A percentile compares a stretch with the other conserved stretches of the same genome.
Evolutionary conservation across 2,797 vertebrate genomes (phyloP).

Genomic region (Psittacula derbiana): DNA sequence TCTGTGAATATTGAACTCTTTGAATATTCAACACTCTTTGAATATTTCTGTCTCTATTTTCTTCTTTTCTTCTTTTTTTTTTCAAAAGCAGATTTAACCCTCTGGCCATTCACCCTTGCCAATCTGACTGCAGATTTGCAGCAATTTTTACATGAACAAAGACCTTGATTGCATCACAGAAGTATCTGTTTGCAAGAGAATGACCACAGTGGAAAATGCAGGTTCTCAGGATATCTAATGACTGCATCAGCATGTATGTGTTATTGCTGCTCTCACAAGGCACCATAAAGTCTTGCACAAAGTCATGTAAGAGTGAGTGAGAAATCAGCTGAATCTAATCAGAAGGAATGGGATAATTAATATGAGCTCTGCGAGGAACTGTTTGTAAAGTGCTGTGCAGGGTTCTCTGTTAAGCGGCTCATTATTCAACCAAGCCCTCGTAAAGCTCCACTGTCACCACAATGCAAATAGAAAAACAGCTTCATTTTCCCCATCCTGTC

Average conservation of each 20-base stretch:
- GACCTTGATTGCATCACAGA: background rate
- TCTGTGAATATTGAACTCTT: background rate
- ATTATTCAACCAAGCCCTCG: background rate
- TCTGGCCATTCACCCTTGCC: background rate
- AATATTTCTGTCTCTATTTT: background rate
- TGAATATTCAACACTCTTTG: background rate
- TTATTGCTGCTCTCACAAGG: conserved; percentile 21
- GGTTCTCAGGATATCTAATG: background rate
- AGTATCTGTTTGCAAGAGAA: background rate
- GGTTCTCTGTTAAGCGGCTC: background rate
- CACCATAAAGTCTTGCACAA: background rate
- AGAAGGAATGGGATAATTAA: conserved; percentile 50
- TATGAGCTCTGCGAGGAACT: background rate
- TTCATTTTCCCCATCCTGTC: conserved; percentile 2
- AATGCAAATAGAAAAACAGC: background rate
- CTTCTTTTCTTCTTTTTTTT: background rate
- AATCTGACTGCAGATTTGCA: background rate
- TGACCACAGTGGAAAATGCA: background rate
- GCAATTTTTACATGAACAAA: background rate
- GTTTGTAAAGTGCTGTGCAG: background rate
- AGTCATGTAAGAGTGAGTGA: conserved; percentile 45
- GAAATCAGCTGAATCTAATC: conserved; percentile 57
- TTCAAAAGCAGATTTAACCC: background rate
- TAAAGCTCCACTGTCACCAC: background rate
- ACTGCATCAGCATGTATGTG: background rate